Evolutionary conservation across 2,888 invertebrate genomes (phyloP).

Genomic region (Gastrophysa polygoni): DNA sequence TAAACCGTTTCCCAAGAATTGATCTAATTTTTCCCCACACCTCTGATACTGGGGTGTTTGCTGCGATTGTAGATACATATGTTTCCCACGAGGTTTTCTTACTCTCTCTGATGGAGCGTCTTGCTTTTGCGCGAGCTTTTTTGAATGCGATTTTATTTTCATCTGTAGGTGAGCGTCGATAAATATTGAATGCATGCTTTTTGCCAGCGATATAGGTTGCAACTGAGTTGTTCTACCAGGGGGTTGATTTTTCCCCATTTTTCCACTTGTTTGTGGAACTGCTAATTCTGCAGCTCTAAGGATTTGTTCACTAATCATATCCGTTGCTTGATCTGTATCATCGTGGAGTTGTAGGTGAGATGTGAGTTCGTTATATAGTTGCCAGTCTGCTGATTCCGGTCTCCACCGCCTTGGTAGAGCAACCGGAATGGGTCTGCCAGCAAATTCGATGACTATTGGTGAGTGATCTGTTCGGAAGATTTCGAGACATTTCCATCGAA

Average conservation of each 20-base stretch:
- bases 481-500: neutral
- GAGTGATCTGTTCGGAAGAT: slow-evolving; percentile 3
- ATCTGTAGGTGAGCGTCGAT: neutral
- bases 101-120: neutral
- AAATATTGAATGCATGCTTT: neutral
- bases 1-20: neutral
- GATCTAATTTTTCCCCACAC: slow-evolving; percentile 14
- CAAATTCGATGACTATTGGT: slow-evolving; percentile 4
- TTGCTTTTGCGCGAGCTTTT: neutral
- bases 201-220: neutral
- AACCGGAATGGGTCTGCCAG: neutral
- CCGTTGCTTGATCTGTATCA: no score
- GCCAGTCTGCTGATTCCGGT: neutral
- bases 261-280: neutral
- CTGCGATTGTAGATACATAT: neutral
- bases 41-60: no score
- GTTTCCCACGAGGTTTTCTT: slow-evolving; percentile 9
- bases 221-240: neutral
- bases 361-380: neutral
- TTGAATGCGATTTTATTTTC: neutral
- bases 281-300: neutral
- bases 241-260: neutral
- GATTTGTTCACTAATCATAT: neutral
- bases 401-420: neutral
- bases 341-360: neutral